A percentile compares a stretch with the other conserved stretches of the same genome.
These are phyloP conservation scores for Acleris cristana DNA, from an alignment of 2,888 invertebrate species.

Conservation along the genomic window DNA sequence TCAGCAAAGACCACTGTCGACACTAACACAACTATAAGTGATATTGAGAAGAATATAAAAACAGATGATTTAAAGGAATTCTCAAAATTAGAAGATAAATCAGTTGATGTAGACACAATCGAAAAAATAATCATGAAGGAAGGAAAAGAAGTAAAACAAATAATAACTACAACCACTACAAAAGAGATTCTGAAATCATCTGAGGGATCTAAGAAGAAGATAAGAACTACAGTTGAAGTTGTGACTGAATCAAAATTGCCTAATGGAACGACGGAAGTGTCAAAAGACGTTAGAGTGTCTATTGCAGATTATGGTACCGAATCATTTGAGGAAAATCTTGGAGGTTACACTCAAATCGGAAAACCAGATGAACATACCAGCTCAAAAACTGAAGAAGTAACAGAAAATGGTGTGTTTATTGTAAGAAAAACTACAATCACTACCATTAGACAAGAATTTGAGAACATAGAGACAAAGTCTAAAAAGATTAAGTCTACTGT, in stretches of 20 bases:
- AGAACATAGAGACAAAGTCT: constrained; percentile 53
- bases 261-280: constrained; percentile 68
- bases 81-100: constrained; percentile 59
- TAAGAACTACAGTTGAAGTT: constrained; percentile 68
- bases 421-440: constrained; percentile 65
- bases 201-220: constrained; percentile 62
- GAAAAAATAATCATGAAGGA: constrained; percentile 57
- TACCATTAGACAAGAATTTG: constrained; percentile 67
- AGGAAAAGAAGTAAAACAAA: constrained; percentile 63
- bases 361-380: constrained; percentile 59
- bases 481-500: constrained; percentile 70
- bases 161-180: constrained; percentile 69
- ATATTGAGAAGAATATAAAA: constrained; percentile 55
- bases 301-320: constrained; percentile 65
- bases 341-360: constrained; percentile 57
- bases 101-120: constrained; percentile 61
- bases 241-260: constrained; percentile 66
- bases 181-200: constrained; percentile 63
- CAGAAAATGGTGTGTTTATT: constrained; percentile 62
- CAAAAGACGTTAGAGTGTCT: constrained; percentile 73
- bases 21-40: constrained; percentile 65
- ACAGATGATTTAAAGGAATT: constrained; percentile 54
- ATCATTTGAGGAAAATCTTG: constrained; percentile 63
- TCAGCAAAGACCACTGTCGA: constrained; percentile 62
- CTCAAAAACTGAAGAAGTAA: constrained; percentile 53